Conservation (phyloP, 1,140 invertebrate species). For the Berghia stephanieae region DNA sequence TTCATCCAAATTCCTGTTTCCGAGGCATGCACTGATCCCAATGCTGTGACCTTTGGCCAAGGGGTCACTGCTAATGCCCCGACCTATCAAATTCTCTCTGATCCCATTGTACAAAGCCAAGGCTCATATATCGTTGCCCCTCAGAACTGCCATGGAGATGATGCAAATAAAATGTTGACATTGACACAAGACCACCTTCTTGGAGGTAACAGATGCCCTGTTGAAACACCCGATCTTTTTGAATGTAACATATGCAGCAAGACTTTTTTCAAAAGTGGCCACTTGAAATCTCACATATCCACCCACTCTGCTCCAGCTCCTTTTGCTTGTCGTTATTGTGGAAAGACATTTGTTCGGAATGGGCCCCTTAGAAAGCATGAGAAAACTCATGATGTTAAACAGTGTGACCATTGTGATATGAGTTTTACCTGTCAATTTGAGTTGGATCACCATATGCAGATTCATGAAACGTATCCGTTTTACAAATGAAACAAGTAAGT, state of each 20-base stretch:
- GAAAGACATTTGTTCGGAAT: conserved; percentile 24
- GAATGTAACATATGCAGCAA: conserved; percentile 29
- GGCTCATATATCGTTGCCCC: not conserved
- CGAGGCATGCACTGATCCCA: too few species aligned
- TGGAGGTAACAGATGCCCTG: too few species aligned
- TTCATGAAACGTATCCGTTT: conserved; percentile 30
- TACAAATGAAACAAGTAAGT: conserved; percentile 18
- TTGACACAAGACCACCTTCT: too few species aligned
- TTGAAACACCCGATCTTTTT: too few species aligned
- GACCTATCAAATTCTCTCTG: not conserved
- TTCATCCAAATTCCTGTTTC: conserved; percentile 22
- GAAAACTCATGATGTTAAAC: conserved; percentile 29
- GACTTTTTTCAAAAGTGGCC: conserved; percentile 29
- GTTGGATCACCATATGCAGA: conserved; percentile 26
- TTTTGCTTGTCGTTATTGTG: conserved; percentile 24
- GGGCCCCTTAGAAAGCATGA: conserved; percentile 30
- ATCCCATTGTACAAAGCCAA: not conserved
- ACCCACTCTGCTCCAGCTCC: conserved; percentile 22
- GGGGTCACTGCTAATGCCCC: not conserved
- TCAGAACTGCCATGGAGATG: not conserved
- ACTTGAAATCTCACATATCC: conserved; percentile 29
- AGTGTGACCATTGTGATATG: conserved; percentile 30
- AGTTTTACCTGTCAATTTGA: conserved; percentile 27
- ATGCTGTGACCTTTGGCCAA: too few species aligned
- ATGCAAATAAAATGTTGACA: conserved; percentile 25